Conservation (phyloP, 2,113 vertebrate genomes). For the Tautogolabrus adspersus region DNA sequence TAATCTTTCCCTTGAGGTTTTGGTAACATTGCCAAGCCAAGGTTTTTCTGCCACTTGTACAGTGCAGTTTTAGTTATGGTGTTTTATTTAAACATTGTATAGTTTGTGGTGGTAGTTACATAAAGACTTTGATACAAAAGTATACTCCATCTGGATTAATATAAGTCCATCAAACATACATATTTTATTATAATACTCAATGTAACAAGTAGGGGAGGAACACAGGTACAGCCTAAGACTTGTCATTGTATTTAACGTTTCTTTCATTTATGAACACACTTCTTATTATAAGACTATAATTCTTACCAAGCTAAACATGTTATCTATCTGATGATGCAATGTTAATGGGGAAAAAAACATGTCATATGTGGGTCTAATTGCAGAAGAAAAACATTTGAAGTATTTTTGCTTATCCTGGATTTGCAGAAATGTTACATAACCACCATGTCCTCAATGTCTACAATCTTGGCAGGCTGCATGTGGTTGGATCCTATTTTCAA, state of each 20-base stretch:
- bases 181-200: not conserved
- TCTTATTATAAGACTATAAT: not conserved
- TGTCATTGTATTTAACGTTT: not conserved
- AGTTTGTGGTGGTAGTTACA: slow-evolving; percentile 32
- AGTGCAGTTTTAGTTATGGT: slow-evolving; percentile 55
- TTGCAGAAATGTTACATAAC: not conserved
- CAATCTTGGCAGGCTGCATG: not conserved
- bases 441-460: not conserved
- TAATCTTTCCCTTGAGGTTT: slow-evolving; percentile 69
- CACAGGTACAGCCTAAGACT: not conserved
- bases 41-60: slow-evolving; percentile 44
- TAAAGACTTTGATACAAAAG: slow-evolving; percentile 12
- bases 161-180: slow-evolving; percentile 42
- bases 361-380: not conserved
- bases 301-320: not conserved
- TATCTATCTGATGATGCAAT: too few species aligned
- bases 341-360: not conserved
- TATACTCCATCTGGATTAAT: slow-evolving; percentile 47
- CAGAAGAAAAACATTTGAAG: not conserved
- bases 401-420: not conserved
- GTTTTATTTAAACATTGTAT: slow-evolving; percentile 62
- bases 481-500: slow-evolving; percentile 9
- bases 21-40: slow-evolving; percentile 48
- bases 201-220: not conserved
- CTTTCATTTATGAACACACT: not conserved